Conservation (phyloP, 2,113 vertebrate genomes). For the Saimiri boliviensis region DNA sequence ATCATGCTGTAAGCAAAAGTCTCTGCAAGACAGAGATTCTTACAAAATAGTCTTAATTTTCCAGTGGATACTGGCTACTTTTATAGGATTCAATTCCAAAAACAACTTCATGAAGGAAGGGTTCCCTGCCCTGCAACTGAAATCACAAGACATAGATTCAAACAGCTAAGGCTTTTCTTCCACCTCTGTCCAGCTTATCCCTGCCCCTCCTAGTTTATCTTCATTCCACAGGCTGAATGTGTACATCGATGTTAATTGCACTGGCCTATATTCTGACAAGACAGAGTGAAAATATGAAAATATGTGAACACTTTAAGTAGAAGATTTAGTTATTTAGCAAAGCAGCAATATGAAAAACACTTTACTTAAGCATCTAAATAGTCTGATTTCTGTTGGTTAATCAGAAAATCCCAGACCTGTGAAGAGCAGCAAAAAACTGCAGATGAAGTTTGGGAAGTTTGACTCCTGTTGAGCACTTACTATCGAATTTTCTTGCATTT, state of each 20-base stretch:
- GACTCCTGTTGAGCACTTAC: background rate
- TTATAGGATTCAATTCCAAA: background rate
- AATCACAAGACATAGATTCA: background rate
- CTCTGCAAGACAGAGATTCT: background rate
- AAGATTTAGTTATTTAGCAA: background rate
- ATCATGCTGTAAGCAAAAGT: constrained; percentile 18
- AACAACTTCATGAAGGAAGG: background rate
- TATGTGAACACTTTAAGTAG: background rate
- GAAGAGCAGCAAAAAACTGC: background rate
- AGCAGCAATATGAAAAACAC: background rate
- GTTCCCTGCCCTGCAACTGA: background rate
- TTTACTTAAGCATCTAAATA: background rate
- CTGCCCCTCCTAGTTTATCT: background rate
- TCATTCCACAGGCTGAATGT: background rate
- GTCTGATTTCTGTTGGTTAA: background rate
- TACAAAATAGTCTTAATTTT: constrained; percentile 39
- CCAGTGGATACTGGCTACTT: constrained; percentile 53
- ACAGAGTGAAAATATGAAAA: background rate
- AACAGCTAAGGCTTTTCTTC: background rate
- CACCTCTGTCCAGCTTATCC: background rate
- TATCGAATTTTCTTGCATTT: background rate
- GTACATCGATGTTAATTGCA: background rate
- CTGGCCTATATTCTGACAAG: background rate
- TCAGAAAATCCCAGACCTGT: background rate
- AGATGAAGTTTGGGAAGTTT: background rate